Evolutionary conservation across 2,888 invertebrate species (phyloP), one percentile per base, ranked within the genome.

Genomic region (Phrixothrix hirtus): DNA sequence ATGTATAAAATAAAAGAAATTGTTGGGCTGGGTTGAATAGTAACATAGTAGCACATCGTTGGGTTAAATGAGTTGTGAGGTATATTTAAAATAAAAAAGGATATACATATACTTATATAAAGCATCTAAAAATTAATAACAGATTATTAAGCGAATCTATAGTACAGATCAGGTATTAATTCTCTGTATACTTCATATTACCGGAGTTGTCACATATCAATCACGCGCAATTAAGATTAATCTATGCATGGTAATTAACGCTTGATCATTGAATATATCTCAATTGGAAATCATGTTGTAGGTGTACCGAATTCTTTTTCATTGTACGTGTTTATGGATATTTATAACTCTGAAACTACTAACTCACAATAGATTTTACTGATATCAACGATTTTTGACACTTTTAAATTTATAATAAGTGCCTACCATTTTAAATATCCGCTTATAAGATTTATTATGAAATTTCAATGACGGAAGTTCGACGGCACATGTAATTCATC

Each of bases 1-100:
- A 48, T 35, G 47, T 43, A 53, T 53, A 47, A 53, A 53, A 48
- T 48, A 53, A 53, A 53, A 38, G 32, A 30, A 43, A 53, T 53
- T 48, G 21, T 37, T 36, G 53, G 47, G 53, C 47, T 43, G 53
- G 26, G 53, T 42, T 34, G 37, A 46, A 36, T 29, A 39, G 48
- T 30, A 48, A 48, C 36, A 42, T 21, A 43, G 49, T 49, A 43
- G 37, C 49, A 49, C 49, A 15, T 48, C 41, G 39, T 29, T 21
- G 41, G 27, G 31, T 35, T 39, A 41, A 35, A 35, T 41, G 14
- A 35, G 26, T 34, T 29, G 41, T 41, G 31, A 30, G 17, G 32
- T 14, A 10, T 41, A 48, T 32, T 34, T 32, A 32, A 41, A 30
- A 38, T 14, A 11, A 29, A 30, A 17, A 34, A 14, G 14, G 17